Conservation (phyloP, 2,113 vertebrate species). For the Malurus cyaneus region DNA sequence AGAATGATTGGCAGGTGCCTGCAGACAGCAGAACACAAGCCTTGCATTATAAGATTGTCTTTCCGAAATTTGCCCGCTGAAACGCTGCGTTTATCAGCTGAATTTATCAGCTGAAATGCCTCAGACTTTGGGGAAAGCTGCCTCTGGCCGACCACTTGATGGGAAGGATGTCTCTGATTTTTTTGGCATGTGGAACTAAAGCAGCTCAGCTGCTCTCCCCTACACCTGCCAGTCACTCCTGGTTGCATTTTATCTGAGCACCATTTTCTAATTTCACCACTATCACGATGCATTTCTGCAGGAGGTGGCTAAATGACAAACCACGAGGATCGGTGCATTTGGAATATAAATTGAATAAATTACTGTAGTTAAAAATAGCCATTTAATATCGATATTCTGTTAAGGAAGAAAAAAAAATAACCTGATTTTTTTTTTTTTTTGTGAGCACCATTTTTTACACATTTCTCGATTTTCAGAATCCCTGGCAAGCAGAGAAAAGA, state of each 20-base stretch:
- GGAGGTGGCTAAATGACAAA: neutral
- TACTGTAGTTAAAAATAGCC: neutral
- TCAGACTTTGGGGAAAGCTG: slow-evolving; percentile 25
- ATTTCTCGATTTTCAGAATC: neutral
- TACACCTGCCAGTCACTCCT: slow-evolving; percentile 24
- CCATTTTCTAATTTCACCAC: slow-evolving; percentile 32
- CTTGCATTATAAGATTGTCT: neutral
- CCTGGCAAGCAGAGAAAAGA: neutral
- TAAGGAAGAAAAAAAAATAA: neutral
- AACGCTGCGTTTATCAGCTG: slow-evolving; percentile 4
- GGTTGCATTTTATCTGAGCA: slow-evolving; percentile 8
- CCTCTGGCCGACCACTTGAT: slow-evolving; percentile 15
- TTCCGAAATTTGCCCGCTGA: neutral
- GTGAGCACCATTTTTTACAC: neutral
- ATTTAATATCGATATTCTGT: neutral
- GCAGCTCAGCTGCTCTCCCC: neutral
- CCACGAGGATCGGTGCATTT: neutral
- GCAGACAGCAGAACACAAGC: neutral
- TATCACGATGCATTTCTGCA: neutral
- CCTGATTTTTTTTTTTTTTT: neutral
- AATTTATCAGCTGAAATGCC: slow-evolving; percentile 38
- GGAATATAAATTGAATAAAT: slow-evolving; percentile 12
- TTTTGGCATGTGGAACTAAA: neutral
- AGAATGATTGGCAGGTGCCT: neutral
- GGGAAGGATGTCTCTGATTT: neutral